Base-by-base conservation (phyloP, 2,888 invertebrate species). In the Cheilosia vernalis region DNA sequence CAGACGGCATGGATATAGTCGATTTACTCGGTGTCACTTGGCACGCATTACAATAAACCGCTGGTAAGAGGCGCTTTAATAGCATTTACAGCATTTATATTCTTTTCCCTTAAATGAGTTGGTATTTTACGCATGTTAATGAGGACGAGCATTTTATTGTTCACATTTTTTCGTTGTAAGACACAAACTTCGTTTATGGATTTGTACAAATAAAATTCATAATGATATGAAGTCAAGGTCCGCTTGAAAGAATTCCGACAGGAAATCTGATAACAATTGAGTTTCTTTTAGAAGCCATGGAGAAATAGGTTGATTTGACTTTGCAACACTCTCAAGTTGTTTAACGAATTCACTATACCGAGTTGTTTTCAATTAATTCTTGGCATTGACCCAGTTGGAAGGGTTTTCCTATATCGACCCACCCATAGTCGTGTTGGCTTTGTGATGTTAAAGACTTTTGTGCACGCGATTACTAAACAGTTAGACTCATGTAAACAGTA, bases 311-410 rank as follows among this genome's bases (percentile, higher is more conserved):
- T 37, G 33, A 33, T 27, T 53, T 42, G 27, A 67, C 24, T 37
- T 21, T 15, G 0, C 2, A 15, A 24, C 53, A 30, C 6, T 15
- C n/a, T n/a, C n/a, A 53, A 27, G 44, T 42, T 63, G 47, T 73
- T 63, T 73, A 53, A 63, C 51, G 5, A 13, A 13, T 51, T 17
- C 40, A 58, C 37, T 4, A 21, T 21, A 21, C 49, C 33, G 42
- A 21, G 9, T 15, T 53, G 44, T n/a, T 51, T 69, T 69, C 24
- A 49, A 60, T 76, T 81, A 64, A 17, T 58, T 69, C 42, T n/a
- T 63, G 58, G 27, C 81, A 81, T 76, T 81, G 81, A 81, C 81
- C 81, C 58, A 76, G 19, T 76, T 81, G 9, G 37, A 17, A 44
- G 13, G 27, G 47, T 17, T 58, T 56, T 24, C 9, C 30, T 9